A percentile compares a stretch with the other conserved stretches of the same genome.
phyloP scores from a whole-genome alignment of 2,113 vertebrate species.

The Actinemys pallida region DNA sequence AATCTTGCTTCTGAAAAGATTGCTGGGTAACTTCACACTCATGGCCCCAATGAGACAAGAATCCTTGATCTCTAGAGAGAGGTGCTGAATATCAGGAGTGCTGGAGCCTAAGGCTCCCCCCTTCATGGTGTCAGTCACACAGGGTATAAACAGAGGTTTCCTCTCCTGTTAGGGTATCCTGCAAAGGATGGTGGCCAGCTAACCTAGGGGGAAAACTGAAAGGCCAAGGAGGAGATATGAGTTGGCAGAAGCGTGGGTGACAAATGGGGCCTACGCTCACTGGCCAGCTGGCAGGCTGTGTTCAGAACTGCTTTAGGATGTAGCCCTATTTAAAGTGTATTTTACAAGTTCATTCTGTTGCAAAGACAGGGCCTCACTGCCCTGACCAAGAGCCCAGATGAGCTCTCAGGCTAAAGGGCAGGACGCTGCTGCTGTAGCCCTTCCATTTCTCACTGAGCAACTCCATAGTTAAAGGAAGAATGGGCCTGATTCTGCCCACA shows the following conservation, averaged over 20 bases:
- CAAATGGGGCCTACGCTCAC: not conserved
- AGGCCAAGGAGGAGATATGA: not conserved
- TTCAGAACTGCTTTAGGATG: not conserved
- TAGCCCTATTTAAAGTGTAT: not conserved
- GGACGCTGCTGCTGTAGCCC: not conserved
- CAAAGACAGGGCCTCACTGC: not conserved
- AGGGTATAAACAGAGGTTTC: not conserved
- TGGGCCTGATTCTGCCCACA: not conserved
- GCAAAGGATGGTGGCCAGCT: not conserved
- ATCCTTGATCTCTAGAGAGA: not conserved
- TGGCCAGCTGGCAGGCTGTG: not conserved
- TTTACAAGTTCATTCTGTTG: not conserved
- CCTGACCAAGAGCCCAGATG: not conserved
- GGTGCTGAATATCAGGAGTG: not conserved
- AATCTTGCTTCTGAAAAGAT: not conserved
- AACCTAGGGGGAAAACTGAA: fast-evolving
- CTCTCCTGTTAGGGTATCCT: not conserved
- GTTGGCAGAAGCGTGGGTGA: not conserved
- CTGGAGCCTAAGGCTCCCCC: not conserved
- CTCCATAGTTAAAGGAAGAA: not conserved
- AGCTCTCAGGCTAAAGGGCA: not conserved
- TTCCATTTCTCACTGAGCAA: not conserved
- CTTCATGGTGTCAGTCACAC: not conserved
- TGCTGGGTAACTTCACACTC: not conserved
- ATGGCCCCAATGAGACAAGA: not conserved